Base-by-base conservation (phyloP, 2,797 vertebrate species). In the Megaceryle alcyon region DNA sequence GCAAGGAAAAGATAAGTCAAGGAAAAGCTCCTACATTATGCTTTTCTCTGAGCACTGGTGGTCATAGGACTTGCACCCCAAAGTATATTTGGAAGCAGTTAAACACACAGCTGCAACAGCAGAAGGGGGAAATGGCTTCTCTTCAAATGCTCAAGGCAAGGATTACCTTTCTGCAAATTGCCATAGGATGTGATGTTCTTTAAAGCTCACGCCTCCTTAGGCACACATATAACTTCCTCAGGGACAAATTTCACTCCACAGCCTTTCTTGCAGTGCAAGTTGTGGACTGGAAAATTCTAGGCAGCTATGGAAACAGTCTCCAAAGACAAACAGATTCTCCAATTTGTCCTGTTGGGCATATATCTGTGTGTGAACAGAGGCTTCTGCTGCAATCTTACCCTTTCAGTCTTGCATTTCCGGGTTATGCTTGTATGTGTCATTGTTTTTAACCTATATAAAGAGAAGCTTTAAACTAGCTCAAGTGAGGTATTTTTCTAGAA, bases 371-470 rank as follows among this genome's bases (percentile, higher is more conserved):
- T 75, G 81, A 93, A 82, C 81, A 82, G 82, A 93, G 81, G 64
- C 57, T 85, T 59, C 70, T 65, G 64, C 0, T 51, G 86, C 93
- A 77, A 94, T 94, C 85, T 90, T 46, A 78, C 39, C 73, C 60
- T 90, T 90, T 70, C 2, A 1, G 43, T 64, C 92, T 95, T 92
- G 86, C 70, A 49, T 82, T 90, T 81, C 90, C 83, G 54, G 88
- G 88, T 96, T 96, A 94, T 91, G 76, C 88, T 94, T 96, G 91
- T 82, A 86, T 91, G 81, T 90, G 86, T 72, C 92, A 88, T 23
- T 73, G 83, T 93, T 94, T 96, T 90, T 93, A 92, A 92, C 95
- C 96, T 95, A 75, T 93, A 95, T 91, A 93, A 93, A 94, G 83
- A 85, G 78, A 65, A 89, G 83, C 83, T 94, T 95, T 92, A 90